Base-by-base conservation (phyloP, 2,113 vertebrate species). In the Oryzias curvinotus region DNA sequence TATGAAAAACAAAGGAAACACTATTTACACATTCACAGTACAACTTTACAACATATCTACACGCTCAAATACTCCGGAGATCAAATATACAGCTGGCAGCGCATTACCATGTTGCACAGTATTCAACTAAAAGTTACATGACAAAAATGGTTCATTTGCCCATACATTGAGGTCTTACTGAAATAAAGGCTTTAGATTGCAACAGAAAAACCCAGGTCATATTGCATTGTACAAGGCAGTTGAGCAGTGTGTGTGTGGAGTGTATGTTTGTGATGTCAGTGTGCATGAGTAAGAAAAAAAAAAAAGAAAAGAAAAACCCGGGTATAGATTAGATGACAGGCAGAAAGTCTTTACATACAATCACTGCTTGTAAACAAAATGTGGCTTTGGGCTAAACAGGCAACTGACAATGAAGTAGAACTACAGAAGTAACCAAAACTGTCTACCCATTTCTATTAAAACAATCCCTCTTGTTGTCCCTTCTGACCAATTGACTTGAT, bases 1-100 rank as follows among this genome's bases (percentile, higher is more conserved):
- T 18, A 56, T 50, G 52, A 96, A 98, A 82, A 87, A 86, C 25
- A 84, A 82, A 83, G 85, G 77, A 94, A 94, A 90, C 93, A 95
- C 93, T 98, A 98, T 98, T 96, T 99, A 99, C 96, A 99, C 94
- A 93, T 97, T 96, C 96, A 98, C 97, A 98, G 95, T 96, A 98
- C 96, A 96, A 93, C 92, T 96, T 95, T 96, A 95, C 93, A 96
- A 94, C 93, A 90, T 96, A 95, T 95, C 95, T 97, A 98, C 94
- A 97, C 92, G 92, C 94, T 96, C 93, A 96, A 94, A 96, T 93
- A 96, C 94, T 95, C 94, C 93, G 94, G 90, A 93, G 92, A 91
- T 91, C 90, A 91, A 92, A 95, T 93, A 93, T 82, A 95, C 90
- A 93, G 89, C 93, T 93, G 94, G 90, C 89, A 88, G 92, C 90